A percentile compares a stretch with the other conserved stretches of the same genome.
Evolutionary conservation across 2,113 vertebrate genomes (phyloP).

Genomic region (Sardina pilchardus): DNA sequence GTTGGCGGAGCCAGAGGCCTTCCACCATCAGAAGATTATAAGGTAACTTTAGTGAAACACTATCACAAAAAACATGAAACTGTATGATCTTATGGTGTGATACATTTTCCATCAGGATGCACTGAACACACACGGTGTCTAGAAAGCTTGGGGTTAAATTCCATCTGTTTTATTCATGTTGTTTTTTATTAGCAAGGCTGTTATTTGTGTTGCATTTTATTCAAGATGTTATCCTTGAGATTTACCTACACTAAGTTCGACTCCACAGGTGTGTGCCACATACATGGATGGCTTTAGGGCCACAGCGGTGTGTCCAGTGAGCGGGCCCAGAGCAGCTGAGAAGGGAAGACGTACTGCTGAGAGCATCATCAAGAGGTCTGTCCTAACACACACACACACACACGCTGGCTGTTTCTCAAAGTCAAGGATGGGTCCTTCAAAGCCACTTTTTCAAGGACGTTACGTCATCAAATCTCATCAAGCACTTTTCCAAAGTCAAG

Average conservation of each 20-base stretch:
- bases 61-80: no score
- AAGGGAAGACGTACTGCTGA: conserved; percentile 79
- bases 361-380: conserved; percentile 79
- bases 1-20: conserved; percentile 75
- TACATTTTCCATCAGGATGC: no score
- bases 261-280: conserved; percentile 78
- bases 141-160: neutral
- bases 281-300: conserved; percentile 83
- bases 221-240: neutral
- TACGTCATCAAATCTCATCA: no score
- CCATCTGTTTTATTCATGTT: neutral
- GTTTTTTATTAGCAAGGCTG: neutral
- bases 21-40: conserved; percentile 76
- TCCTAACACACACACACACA: neutral
- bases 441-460: no score
- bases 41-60: conserved; percentile 60
- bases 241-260: neutral
- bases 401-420: no score
- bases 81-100: no score
- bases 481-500: no score
- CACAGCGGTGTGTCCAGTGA: conserved; percentile 80
- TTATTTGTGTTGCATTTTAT: neutral
- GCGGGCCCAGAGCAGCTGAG: conserved; percentile 73
- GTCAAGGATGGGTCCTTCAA: no score
- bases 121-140: neutral